Base-by-base conservation (phyloP, 1,140 invertebrate species). In the Agraylea sexmaculata region DNA sequence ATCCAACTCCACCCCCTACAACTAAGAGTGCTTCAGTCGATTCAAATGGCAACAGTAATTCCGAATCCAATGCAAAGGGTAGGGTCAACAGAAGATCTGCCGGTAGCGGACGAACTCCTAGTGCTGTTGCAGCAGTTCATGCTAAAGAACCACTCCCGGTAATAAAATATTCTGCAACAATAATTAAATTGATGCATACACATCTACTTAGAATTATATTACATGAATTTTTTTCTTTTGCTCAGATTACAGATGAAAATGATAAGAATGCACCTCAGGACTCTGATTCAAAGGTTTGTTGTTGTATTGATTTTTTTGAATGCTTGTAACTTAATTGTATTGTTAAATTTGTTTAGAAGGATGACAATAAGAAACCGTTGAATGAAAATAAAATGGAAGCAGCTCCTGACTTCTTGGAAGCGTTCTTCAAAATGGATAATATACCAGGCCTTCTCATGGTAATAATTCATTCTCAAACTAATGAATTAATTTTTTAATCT, bases 361-460 rank as follows among this genome's bases (percentile, higher is more conserved):
- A 28, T 17, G 30, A 43, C 8, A 16, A 15, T 11, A 20, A 38
- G n/a, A n/a, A n/a, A n/a, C n/a, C n/a, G n/a, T n/a, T n/a, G 5
- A 41, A 19, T 20, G 12, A 18, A 12, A 15, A 27, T 6, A 44
- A 42, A 21, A 37, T 42, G 20, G 25, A 43, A 33, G 25, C 23
- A 1, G 13, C 42, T 3, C 42, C 56, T 2, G 70, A 77, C 30
- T 82, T 84, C 60, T 66, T 84, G 23, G 78, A 83, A 50, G 77
- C 80, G 30, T 78, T 84, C 51, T 69, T 83, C 37, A 78, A 81
- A 47, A 70, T 75, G 41, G 78, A 81, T 43, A 66, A 68, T 44
- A 72, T 79, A 42, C 71, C 77, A 37, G 74, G 74, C 4, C 59
- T 80, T 20, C 59, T 75, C 15, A 73, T 73, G 3, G 74, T 75